Base-by-base conservation (phyloP, 2,797 vertebrate genomes). In the Falco berigora region DNA sequence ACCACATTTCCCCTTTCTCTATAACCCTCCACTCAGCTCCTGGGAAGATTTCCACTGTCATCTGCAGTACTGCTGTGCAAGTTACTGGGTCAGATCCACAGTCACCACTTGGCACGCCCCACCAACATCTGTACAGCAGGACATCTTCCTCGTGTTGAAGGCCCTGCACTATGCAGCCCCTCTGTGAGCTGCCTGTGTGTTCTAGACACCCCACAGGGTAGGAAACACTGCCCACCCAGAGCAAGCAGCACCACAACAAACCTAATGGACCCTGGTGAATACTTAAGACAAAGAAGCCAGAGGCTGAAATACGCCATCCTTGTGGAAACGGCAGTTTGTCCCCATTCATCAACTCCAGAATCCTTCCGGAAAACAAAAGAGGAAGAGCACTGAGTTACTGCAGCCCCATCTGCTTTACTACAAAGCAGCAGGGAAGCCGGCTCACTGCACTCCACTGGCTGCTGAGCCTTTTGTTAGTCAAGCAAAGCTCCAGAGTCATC, bases 401-500 rank as follows among this genome's bases (percentile, higher is more conserved):
- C 59, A 82, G 55, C 40, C 47, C 56, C 50, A 32, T 55, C 59
- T 82, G 84, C 88, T 91, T 61, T 67, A 63, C 61, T n/a, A 74
- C 44, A 92, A 34, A 79, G 50, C 88, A 92, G 59, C 59, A 87
- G 84, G 59, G 77, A 74, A 92, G 53, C 10, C 73, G 74, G 19
- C 49, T 76, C 52, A 10, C 67, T 88, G 74, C 64, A 75, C 72
- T 73, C 71, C 67, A 58, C n/a, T 50, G 49, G 28, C 56, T 4
- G 4, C 27, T 15, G 0, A 86, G 24, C 34, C 64, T 76, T 92
- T 82, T 90, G 15, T 78, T 88, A 47, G 19, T 50, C 30, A 87
- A 61, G 56, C 21, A 86, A 56, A 85, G 19, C 80, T 71, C 58
- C 44, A 38, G 34, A 62, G 12, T 71, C 67, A 66, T 73, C 40